A percentile compares a stretch with the other conserved stretches of the same genome.
Conservation (phyloP, 2,113 vertebrate species). For the Melanocharis versteri region DNA sequence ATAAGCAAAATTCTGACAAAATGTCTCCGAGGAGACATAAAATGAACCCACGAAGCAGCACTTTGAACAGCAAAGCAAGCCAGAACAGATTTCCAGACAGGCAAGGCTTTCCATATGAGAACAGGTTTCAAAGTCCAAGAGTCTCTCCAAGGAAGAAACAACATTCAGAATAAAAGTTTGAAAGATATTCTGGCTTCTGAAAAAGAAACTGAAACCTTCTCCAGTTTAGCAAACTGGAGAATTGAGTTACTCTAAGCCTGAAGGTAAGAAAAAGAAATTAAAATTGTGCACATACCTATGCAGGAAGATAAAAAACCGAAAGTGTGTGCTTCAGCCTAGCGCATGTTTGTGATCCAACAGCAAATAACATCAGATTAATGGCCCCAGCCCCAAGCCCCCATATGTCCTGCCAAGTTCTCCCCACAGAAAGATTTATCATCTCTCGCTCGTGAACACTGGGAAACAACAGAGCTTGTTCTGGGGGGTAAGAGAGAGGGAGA, state of each 20-base stretch:
- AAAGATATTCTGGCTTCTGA: neutral
- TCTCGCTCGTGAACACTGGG: neutral
- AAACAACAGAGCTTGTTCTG: neutral
- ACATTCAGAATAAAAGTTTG: neutral
- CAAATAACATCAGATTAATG: neutral
- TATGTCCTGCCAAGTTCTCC: neutral
- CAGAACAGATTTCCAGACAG: neutral
- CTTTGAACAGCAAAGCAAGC: neutral
- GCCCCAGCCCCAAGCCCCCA: neutral
- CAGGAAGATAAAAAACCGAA: neutral
- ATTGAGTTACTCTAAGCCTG: neutral
- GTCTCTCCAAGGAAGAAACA: neutral
- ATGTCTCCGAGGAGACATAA: neutral
- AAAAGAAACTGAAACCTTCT: conserved; percentile 43
- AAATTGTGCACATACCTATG: neutral
- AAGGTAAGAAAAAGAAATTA: neutral
- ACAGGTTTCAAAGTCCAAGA: conserved; percentile 31
- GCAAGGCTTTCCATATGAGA: neutral
- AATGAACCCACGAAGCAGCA: neutral
- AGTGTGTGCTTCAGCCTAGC: neutral
- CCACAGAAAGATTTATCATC: neutral
- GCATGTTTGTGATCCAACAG: neutral
- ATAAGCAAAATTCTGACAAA: conserved; percentile 36
- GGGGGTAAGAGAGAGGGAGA: neutral
- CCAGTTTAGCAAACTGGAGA: neutral